Conservation (phyloP, 2,888 invertebrate genomes). For the Coleophora deauratella region DNA sequence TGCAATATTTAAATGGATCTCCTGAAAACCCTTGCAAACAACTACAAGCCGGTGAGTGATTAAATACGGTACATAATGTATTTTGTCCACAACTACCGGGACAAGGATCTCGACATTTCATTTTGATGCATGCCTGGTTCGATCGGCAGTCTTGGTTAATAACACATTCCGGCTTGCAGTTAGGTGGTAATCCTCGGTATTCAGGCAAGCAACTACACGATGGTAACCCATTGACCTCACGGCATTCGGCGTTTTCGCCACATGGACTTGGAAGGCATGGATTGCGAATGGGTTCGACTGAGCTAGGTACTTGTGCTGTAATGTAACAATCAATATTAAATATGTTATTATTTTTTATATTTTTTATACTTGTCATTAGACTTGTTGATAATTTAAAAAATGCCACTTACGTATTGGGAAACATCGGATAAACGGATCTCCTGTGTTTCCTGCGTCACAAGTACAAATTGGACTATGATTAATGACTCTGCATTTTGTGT, state of each 20-base stretch:
- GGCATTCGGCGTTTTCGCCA: constrained; percentile 78
- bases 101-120: constrained; percentile 83
- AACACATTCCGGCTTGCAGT: constrained; percentile 82
- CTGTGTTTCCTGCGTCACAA: constrained; percentile 76
- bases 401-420: constrained; percentile 61
- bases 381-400: too few relatives aligned
- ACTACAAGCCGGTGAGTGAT: constrained; percentile 80
- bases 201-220: constrained; percentile 79
- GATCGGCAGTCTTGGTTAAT: constrained; percentile 82
- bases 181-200: constrained; percentile 81
- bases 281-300: constrained; percentile 32
- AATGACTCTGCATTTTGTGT: constrained; percentile 81
- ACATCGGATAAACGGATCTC: constrained; percentile 81
- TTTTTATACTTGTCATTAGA: too few relatives aligned
- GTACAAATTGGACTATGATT: constrained; percentile 87
- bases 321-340: constrained; percentile 17
- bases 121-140: constrained; percentile 81
- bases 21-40: constrained; percentile 82
- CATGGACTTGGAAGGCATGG: constrained; percentile 83
- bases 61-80: constrained; percentile 77
- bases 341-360: not conserved
- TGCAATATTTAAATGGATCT: constrained; percentile 82
- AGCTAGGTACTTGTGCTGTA: constrained; percentile 28
- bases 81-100: constrained; percentile 80
- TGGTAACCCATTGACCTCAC: constrained; percentile 73